Evolutionary conservation across 2,797 vertebrate species (phyloP).

Genomic region (Chromis chromis): DNA sequence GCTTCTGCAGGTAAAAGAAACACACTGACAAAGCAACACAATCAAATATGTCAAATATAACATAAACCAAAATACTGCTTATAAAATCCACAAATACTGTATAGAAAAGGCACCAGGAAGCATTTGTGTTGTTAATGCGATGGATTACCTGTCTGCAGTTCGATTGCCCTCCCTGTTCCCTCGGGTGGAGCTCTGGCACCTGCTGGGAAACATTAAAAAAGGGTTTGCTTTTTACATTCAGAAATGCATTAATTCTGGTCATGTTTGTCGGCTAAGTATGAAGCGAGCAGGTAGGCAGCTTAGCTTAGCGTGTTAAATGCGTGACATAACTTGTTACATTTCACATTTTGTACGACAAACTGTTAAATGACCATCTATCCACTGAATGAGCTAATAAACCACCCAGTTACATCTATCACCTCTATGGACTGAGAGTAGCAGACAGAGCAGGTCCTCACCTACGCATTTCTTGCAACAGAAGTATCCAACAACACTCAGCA

Average conservation of each 20-base stretch:
- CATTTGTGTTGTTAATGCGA: not conserved
- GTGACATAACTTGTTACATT: too few species aligned
- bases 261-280: too few species aligned
- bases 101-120: not conserved
- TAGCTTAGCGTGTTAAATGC: not conserved
- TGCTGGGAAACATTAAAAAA: slow-evolving; percentile 19
- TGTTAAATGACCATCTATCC: not conserved
- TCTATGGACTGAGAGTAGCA: not conserved
- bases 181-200: slow-evolving; percentile 18
- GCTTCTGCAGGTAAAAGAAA: slow-evolving; percentile 35
- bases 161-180: not conserved
- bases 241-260: too few species aligned
- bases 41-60: not conserved
- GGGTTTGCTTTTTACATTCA: not conserved
- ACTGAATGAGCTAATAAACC: not conserved
- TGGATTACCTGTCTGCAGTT: slow-evolving; percentile 29
- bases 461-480: slow-evolving; percentile 3
- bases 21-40: not conserved
- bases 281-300: not conserved
- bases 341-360: slow-evolving; percentile 6
- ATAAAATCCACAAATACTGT: too few species aligned
- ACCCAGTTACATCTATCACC: not conserved
- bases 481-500: slow-evolving; percentile 27
- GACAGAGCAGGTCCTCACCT: slow-evolving; percentile 42
- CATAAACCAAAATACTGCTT: not conserved